phyloP scores from a whole-genome alignment of 2,888 invertebrate species.

The Tethea ocularis region DNA sequence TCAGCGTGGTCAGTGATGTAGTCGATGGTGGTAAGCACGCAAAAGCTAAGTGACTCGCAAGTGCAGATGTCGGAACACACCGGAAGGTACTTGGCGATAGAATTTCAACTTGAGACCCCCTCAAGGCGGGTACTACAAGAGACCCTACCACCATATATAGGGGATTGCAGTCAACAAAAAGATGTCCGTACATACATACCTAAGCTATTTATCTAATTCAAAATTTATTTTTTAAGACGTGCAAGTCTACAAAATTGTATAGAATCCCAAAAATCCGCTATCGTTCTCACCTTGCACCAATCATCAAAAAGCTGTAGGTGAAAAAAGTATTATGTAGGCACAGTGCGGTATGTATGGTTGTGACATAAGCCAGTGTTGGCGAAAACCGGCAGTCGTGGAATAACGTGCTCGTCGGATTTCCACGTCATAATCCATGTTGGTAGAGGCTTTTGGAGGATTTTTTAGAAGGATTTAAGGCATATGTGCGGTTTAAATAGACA shows the following conservation, averaged over 20 bases:
- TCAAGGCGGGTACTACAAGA: too few relatives aligned
- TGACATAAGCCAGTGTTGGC: conserved; percentile 54
- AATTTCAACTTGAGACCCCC: too few relatives aligned
- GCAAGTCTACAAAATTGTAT: too few relatives aligned
- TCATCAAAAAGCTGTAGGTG: conserved; percentile 35
- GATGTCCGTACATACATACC: too few relatives aligned
- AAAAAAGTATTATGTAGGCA: conserved; percentile 54
- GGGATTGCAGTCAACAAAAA: too few relatives aligned
- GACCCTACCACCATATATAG: too few relatives aligned
- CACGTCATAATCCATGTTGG: conserved; percentile 42
- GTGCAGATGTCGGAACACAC: too few relatives aligned
- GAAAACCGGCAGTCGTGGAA: conserved; percentile 39
- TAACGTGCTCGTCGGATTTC: conserved; percentile 49
- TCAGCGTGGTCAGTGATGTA: too few relatives aligned
- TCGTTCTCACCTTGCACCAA: conserved; percentile 31
- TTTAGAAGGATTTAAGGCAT: conserved; percentile 30
- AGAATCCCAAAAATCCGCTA: conserved; percentile 17
- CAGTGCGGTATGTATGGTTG: conserved; percentile 31
- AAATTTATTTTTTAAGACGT: neutral
- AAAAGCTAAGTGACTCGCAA: too few relatives aligned
- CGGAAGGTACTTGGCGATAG: too few relatives aligned
- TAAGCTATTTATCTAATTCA: too few relatives aligned
- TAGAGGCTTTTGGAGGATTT: conserved; percentile 23
- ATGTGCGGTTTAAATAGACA: conserved; percentile 25
- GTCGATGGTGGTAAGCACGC: too few relatives aligned